phyloP scores from a whole-genome alignment of 2,797 vertebrate species.

The Etheostoma nigrum region DNA sequence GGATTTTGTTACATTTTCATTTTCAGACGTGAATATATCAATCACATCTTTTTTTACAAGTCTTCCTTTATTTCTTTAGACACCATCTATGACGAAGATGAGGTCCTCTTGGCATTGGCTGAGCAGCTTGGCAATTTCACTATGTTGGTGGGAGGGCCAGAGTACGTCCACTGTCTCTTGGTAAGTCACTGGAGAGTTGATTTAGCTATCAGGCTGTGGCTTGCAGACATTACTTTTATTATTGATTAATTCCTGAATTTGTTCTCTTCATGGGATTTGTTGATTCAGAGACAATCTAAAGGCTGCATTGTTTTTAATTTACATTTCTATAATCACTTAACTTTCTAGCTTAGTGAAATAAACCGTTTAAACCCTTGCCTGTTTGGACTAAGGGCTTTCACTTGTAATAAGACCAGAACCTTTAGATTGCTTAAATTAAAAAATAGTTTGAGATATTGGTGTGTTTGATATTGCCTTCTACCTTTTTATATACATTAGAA shows the following conservation, averaged over 20 bases:
- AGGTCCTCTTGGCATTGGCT: constrained; percentile 89
- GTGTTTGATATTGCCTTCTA: neutral
- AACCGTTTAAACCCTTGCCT: neutral
- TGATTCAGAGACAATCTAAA: neutral
- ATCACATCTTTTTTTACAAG: neutral
- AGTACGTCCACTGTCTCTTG: constrained; percentile 90
- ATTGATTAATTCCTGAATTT: neutral
- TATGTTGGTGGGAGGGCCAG: constrained; percentile 89
- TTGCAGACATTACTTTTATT: neutral
- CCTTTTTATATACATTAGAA: neutral
- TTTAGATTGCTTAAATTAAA: neutral
- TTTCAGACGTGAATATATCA: neutral
- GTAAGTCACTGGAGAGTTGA: constrained; percentile 61
- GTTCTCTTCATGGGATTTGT: neutral
- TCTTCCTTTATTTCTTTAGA: constrained; percentile 69
- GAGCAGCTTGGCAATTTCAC: constrained; percentile 92
- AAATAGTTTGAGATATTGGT: neutral
- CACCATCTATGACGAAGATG: constrained; percentile 92
- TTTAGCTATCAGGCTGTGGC: neutral
- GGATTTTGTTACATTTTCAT: neutral
- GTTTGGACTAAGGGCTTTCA: no score
- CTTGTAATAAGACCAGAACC: no score
- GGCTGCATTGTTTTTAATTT: neutral
- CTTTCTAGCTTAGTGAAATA: neutral
- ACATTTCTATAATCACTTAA: neutral